Evolutionary conservation across 2,113 vertebrate species (phyloP).

Genomic region (Austrofundulus limnaeus): DNA sequence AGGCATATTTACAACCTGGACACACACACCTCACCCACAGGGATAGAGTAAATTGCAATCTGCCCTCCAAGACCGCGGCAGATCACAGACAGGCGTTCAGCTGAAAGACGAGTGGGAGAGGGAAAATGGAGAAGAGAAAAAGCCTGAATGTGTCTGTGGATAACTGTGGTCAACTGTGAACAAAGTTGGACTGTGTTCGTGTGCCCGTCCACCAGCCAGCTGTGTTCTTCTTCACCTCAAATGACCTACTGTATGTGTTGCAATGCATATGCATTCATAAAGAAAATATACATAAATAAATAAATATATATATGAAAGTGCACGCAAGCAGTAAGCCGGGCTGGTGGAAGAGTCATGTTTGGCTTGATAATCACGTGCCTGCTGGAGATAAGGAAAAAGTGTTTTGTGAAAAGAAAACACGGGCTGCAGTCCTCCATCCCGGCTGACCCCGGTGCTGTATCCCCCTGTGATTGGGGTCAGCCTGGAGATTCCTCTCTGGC

Average conservation of each 20-base stretch:
- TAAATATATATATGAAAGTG: slow-evolving; percentile 46
- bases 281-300: slow-evolving; percentile 18
- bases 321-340: slow-evolving; percentile 43
- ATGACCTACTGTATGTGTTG: slow-evolving; percentile 34
- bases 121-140: slow-evolving; percentile 30
- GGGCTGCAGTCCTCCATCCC: slow-evolving; percentile 64
- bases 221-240: slow-evolving; percentile 14
- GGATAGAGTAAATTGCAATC: slow-evolving; percentile 93
- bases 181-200: slow-evolving; percentile 8
- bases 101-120: slow-evolving; percentile 63
- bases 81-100: slow-evolving; percentile 61
- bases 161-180: slow-evolving; percentile 55
- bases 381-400: slow-evolving; percentile 75
- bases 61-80: slow-evolving; percentile 70
- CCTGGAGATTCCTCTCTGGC: slow-evolving; percentile 89
- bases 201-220: not conserved
- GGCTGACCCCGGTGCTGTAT: slow-evolving; percentile 76
- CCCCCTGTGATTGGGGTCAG: slow-evolving; percentile 93
- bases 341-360: slow-evolving; percentile 66
- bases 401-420: slow-evolving; percentile 79
- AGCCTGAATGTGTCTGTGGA: slow-evolving; percentile 36
- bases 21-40: slow-evolving; percentile 82
- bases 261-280: slow-evolving; percentile 38
- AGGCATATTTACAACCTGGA: slow-evolving; percentile 98
- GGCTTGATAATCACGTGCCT: slow-evolving; percentile 77